A percentile compares a stretch with the other conserved stretches of the same genome.
Evolutionary conservation across 2,888 invertebrate species (phyloP).

Genomic region (Pantelozetes paolii): DNA sequence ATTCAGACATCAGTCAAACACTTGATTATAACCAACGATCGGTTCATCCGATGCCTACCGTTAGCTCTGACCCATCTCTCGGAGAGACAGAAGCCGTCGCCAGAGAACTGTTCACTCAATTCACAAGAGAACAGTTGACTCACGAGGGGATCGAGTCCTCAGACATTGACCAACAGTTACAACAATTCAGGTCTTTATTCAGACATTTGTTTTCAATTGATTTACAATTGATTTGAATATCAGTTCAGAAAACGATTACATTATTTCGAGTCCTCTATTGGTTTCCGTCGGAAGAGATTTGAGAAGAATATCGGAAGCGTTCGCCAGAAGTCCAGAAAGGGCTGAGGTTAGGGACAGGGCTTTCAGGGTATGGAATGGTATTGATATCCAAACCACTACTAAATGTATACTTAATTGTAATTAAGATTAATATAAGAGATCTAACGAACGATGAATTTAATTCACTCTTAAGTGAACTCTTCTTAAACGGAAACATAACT

Average conservation of each 20-base stretch:
- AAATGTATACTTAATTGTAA: neutral
- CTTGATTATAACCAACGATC: too few species aligned
- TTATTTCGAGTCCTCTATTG: constrained; percentile 33
- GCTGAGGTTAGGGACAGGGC: constrained; percentile 49
- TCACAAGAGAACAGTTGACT: constrained; percentile 30
- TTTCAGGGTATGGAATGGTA: constrained; percentile 47
- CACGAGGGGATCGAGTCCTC: neutral
- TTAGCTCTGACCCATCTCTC: neutral
- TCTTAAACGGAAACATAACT: constrained; percentile 49
- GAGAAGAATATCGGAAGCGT: constrained; percentile 50
- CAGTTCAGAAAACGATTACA: constrained; percentile 14
- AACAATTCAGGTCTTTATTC: neutral
- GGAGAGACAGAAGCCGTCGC: constrained; percentile 33
- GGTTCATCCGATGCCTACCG: constrained; percentile 30
- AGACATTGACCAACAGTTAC: constrained; percentile 3
- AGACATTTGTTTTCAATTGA: neutral
- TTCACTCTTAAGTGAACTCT: constrained; percentile 49
- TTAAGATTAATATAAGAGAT: constrained; percentile 44
- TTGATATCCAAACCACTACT: neutral
- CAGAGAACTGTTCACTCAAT: constrained; percentile 22
- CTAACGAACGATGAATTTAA: constrained; percentile 49
- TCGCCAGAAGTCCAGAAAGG: constrained; percentile 50
- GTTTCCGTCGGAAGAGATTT: constrained; percentile 49
- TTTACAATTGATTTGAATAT: neutral
- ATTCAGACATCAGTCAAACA: neutral